These are phyloP conservation scores for Orius insidiosus DNA, from an alignment of 1,140 invertebrate species.

Conservation along the genomic window DNA sequence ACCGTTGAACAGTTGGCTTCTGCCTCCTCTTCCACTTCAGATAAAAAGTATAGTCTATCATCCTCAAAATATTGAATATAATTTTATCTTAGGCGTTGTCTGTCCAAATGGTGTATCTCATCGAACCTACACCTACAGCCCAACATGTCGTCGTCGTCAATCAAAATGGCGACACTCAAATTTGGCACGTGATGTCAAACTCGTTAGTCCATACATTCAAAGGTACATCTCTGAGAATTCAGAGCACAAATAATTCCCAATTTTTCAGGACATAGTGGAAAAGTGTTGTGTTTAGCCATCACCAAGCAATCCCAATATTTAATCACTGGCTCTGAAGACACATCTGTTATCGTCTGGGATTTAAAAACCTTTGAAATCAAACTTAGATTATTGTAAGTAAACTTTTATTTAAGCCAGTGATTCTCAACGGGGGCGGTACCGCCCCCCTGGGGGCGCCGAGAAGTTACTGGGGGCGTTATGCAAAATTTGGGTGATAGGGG, in stretches of 20 bases:
- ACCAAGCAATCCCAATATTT: slow-evolving; percentile 57
- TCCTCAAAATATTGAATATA: too few species aligned
- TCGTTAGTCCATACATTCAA: slow-evolving; percentile 63
- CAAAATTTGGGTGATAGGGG: too few species aligned
- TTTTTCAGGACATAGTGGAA: slow-evolving; percentile 55
- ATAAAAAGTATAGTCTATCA: slow-evolving; percentile 35
- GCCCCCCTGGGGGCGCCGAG: too few species aligned
- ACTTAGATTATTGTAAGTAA: slow-evolving; percentile 51
- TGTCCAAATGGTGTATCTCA: slow-evolving; percentile 25
- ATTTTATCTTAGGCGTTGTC: slow-evolving; percentile 17
- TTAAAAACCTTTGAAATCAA: slow-evolving; percentile 49
- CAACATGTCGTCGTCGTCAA: slow-evolving; percentile 60
- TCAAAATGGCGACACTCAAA: slow-evolving; percentile 48
- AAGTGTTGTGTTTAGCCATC: slow-evolving; percentile 60
- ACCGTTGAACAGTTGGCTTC: slow-evolving; percentile 67
- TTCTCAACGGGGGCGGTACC: too few species aligned
- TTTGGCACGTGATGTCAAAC: slow-evolving; percentile 73
- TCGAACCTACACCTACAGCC: slow-evolving; percentile 46
- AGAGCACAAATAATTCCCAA: neutral
- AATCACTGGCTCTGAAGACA: slow-evolving; percentile 67
- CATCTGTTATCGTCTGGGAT: slow-evolving; percentile 67
- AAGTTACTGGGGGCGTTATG: too few species aligned
- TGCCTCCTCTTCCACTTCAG: slow-evolving; percentile 46
- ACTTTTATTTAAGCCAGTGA: too few species aligned
- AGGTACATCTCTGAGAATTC: slow-evolving; percentile 32